phyloP scores from a whole-genome alignment of 1,140 invertebrate genomes.

The Portunus trituberculatus region DNA sequence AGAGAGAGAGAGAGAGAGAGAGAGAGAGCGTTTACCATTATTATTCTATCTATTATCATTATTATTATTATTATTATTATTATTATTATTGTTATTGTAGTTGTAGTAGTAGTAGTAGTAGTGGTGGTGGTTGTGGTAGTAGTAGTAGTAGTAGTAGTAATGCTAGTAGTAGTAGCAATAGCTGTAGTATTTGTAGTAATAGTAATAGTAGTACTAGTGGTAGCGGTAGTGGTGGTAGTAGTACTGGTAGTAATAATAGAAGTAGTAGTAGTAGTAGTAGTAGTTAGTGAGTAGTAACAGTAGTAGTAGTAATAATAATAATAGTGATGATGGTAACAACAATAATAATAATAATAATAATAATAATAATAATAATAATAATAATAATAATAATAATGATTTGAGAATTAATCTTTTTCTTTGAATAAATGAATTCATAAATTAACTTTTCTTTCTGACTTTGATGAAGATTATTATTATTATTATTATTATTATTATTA shows the following conservation, averaged over 20 bases:
- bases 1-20: conserved; percentile 41
- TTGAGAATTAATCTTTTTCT: neutral
- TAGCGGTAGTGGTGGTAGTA: neutral
- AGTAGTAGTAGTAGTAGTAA: conserved; percentile 13
- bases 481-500: conserved; percentile 16
- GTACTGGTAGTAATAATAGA: conserved; percentile 41
- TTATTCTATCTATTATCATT: neutral
- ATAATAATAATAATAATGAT: conserved; percentile 25
- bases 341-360: conserved; percentile 30
- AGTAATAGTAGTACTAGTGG: conserved; percentile 17
- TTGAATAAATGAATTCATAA: no score
- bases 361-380: conserved; percentile 55
- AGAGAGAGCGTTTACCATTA: conserved; percentile 31
- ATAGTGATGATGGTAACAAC: neutral
- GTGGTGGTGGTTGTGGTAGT: neutral
- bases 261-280: neutral
- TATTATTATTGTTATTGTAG: neutral
- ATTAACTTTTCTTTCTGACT: no score
- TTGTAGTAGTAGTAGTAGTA: neutral
- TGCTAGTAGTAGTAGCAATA: neutral
- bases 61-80: conserved; percentile 30
- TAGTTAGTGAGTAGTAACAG: neutral
- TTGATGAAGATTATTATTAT: no score
- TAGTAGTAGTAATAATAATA: conserved; percentile 25
- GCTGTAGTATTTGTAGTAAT: neutral